Percentiles rank a stretch among this genome's conserved stretches.
These are phyloP conservation scores for Prunella strophiata DNA, from an alignment of 2,797 vertebrate genomes.

Conservation along the genomic window DNA sequence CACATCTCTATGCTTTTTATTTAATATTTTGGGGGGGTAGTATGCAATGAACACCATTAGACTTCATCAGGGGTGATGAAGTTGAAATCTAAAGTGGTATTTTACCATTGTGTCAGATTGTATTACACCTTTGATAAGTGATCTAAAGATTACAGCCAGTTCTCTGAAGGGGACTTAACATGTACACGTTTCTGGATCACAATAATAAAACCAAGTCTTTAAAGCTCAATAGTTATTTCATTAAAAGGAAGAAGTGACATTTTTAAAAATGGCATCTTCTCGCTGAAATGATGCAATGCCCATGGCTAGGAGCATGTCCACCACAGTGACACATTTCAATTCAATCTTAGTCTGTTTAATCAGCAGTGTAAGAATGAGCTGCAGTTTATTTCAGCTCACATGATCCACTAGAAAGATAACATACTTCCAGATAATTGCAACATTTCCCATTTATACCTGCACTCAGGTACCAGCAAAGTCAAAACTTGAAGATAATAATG, in stretches of 20 bases:
- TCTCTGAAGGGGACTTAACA: neutral
- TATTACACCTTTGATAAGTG: neutral
- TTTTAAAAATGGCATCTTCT: neutral
- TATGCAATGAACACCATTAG: neutral
- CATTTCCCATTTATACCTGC: neutral
- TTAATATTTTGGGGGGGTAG: neutral
- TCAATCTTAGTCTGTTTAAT: neutral
- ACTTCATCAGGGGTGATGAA: neutral
- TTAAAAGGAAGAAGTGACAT: neutral
- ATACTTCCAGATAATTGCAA: neutral
- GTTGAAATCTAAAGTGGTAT: neutral
- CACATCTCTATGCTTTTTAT: fast-evolving
- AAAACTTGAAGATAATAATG: constrained; percentile 23
- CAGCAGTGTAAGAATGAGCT: neutral
- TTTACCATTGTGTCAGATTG: neutral
- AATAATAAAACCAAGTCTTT: neutral
- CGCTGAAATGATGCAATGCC: neutral
- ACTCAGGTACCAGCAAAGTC: constrained; percentile 14
- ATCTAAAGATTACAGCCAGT: neutral
- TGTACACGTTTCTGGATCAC: neutral
- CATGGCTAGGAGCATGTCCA: neutral
- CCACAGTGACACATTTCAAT: neutral
- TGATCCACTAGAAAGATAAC: neutral
- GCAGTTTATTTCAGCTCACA: neutral
- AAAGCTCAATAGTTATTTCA: neutral